phyloP scores from a whole-genome alignment of 37 sponge, comb jelly and placozoan species.

The Geodia barretti region DNA sequence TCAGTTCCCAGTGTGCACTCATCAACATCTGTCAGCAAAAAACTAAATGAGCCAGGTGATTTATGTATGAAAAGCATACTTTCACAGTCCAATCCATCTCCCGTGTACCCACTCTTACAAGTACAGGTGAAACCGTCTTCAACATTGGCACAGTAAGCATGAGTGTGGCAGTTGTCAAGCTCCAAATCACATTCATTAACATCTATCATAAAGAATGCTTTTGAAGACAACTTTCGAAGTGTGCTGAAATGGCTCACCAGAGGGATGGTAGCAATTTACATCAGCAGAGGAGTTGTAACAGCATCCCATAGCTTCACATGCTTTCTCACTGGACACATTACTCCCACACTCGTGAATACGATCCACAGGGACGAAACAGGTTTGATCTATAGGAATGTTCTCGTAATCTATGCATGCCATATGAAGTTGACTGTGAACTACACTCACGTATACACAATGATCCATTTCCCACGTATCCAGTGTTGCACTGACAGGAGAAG shows the following conservation, averaged over 20 bases:
- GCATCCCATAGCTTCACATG: not conserved
- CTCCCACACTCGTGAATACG: not conserved
- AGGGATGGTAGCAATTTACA: not conserved
- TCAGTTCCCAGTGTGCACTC: not conserved
- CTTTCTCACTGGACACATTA: not conserved
- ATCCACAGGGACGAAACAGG: not conserved
- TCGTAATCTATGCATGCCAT: not conserved
- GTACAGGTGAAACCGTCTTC: not conserved
- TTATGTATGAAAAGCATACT: not conserved
- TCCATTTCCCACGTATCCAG: conserved; percentile 34
- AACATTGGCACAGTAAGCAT: not conserved
- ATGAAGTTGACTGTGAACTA: not conserved
- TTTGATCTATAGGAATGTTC: not conserved
- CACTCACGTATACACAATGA: not conserved
- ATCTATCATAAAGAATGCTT: not conserved
- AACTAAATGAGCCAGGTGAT: not conserved
- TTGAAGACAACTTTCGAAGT: not conserved
- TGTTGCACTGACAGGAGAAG: conserved; percentile 29
- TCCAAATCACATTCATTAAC: too few species aligned
- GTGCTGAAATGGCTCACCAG: not conserved
- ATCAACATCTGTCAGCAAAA: not conserved
- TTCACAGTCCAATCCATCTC: not conserved
- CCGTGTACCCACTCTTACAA: not conserved
- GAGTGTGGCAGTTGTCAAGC: not conserved
- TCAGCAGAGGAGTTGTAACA: not conserved